Evolutionary conservation across 2,113 vertebrate species (phyloP).

Genomic region (Megalops atlanticus): DNA sequence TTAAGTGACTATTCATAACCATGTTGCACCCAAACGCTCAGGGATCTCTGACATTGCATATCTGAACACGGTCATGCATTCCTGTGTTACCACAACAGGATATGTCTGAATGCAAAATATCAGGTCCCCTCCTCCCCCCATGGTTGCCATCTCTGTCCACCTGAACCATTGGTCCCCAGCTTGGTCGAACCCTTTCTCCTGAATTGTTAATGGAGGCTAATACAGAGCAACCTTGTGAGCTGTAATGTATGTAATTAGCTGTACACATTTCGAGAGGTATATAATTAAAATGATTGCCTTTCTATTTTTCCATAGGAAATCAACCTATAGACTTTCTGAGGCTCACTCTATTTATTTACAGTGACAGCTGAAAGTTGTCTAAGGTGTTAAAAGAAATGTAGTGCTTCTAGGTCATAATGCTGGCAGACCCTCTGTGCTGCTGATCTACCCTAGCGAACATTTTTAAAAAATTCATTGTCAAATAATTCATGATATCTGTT

Average conservation of each 20-base stretch:
- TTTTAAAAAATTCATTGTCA: background rate
- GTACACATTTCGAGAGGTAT: background rate
- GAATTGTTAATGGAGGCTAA: constrained; percentile 21
- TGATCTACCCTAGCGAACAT: background rate
- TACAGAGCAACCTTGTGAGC: background rate
- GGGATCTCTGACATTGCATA: constrained; percentile 46
- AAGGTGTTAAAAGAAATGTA: background rate
- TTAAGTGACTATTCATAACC: constrained; percentile 66
- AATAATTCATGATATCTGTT: background rate
- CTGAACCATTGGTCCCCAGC: constrained; percentile 40
- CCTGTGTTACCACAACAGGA: constrained; percentile 39
- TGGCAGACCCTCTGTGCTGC: background rate
- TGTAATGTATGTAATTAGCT: background rate
- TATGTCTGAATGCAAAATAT: constrained; percentile 36
- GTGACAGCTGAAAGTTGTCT: no score
- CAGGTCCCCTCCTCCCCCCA: constrained; percentile 20
- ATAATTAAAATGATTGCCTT: background rate
- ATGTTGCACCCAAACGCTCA: constrained; percentile 52
- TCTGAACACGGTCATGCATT: constrained; percentile 45
- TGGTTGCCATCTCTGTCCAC: constrained; percentile 26
- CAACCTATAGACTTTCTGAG: background rate
- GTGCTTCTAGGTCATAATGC: background rate
- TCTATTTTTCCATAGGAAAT: background rate
- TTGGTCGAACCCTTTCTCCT: constrained; percentile 43
- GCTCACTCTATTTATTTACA: background rate